These are phyloP conservation scores for Oedothorax gibbosus DNA, from an alignment of 1,140 invertebrate species.

Conservation along the genomic window DNA sequence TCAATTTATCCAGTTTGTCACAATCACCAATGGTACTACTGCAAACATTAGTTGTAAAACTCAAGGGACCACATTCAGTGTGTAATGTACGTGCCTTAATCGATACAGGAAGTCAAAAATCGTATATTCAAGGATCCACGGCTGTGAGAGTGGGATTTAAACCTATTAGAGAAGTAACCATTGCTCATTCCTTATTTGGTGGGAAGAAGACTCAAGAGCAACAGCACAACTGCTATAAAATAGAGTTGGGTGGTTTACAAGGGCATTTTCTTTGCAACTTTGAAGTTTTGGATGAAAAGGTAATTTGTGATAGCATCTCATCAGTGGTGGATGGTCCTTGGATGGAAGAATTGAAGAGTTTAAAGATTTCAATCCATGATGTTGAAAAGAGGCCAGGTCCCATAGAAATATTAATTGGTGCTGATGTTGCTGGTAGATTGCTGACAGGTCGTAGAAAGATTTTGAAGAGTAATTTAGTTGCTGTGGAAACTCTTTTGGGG, in stretches of 20 bases:
- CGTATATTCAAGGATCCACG: too few species aligned
- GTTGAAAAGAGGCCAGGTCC: background rate
- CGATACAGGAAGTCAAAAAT: too few species aligned
- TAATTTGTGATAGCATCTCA: conserved; percentile 3
- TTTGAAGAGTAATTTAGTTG: background rate
- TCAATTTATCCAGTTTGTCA: too few species aligned
- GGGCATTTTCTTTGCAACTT: background rate
- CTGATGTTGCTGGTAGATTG: conserved; percentile 14
- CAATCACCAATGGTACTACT: too few species aligned
- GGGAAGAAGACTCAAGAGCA: too few species aligned
- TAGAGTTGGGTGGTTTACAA: background rate
- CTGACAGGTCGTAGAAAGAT: conserved; percentile 1
- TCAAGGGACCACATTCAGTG: too few species aligned
- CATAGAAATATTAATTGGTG: conserved; percentile 13
- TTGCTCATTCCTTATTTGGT: too few species aligned
- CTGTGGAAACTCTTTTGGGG: conserved; percentile 22
- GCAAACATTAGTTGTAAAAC: too few species aligned
- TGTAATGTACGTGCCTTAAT: too few species aligned
- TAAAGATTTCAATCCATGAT: background rate
- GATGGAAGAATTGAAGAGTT: conserved; percentile 9
- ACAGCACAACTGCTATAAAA: too few species aligned
- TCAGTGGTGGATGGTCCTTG: background rate
- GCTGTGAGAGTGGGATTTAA: too few species aligned
- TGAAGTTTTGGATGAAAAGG: background rate
- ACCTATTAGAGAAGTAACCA: too few species aligned